Conservation (phyloP, 1,140 invertebrate species). For the Bombus confusus region DNA sequence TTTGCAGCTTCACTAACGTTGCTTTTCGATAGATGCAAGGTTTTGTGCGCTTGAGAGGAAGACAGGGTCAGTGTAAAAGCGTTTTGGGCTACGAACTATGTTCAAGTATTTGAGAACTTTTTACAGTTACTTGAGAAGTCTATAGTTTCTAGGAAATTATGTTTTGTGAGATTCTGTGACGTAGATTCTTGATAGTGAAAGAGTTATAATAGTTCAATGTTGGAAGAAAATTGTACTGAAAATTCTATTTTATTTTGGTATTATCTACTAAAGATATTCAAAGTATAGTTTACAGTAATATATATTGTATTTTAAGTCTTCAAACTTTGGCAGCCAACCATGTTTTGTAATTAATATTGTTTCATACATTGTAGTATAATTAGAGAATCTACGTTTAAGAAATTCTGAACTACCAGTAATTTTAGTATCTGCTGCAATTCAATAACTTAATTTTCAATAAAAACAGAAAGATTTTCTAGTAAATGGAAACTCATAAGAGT, state of each 20-base stretch:
- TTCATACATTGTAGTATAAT: neutral
- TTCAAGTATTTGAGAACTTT: neutral
- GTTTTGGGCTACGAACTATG: neutral
- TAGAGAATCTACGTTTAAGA: neutral
- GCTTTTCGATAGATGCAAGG: neutral
- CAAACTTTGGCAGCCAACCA: neutral
- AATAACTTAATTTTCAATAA: neutral
- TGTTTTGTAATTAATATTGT: neutral
- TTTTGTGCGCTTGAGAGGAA: neutral
- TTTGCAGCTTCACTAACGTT: constrained; percentile 61
- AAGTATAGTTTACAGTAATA: neutral
- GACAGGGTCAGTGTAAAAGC: neutral
- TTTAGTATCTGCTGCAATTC: neutral
- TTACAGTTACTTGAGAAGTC: neutral
- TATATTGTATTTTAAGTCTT: neutral
- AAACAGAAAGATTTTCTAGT: neutral
- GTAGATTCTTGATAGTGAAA: neutral
- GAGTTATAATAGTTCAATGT: too few species aligned
- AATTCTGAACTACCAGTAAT: neutral
- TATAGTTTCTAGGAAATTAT: neutral
- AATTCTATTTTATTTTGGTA: too few species aligned
- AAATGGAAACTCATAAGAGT: neutral
- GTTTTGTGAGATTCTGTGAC: neutral
- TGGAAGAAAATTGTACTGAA: too few species aligned
- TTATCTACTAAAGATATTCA: neutral